Conservation (phyloP, 2,888 invertebrate species). For the Gari tellinella region DNA sequence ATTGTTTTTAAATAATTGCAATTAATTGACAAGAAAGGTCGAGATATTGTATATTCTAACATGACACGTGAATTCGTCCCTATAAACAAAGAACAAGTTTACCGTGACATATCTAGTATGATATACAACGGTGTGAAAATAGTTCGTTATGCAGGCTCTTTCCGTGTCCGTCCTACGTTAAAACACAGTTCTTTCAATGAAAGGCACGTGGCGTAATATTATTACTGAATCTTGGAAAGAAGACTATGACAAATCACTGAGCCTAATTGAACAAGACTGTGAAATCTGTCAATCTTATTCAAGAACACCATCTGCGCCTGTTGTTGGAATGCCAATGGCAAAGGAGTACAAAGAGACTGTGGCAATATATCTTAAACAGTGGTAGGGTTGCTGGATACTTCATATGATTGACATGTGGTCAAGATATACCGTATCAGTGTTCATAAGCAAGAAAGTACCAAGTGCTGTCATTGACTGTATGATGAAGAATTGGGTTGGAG, state of each 20-base stretch:
- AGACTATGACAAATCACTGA: conserved; percentile 12
- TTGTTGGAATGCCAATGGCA: conserved; percentile 44
- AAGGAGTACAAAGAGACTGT: conserved; percentile 47
- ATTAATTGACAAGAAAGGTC: no score
- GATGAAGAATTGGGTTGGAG: conserved; percentile 54
- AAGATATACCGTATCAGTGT: conserved; percentile 38
- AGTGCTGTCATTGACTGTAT: conserved; percentile 42
- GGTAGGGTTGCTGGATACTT: conserved; percentile 38
- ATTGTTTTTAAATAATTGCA: no score
- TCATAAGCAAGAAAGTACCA: conserved; percentile 30
- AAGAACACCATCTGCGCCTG: conserved; percentile 39
- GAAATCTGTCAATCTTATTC: conserved; percentile 41
- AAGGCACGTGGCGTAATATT: no score
- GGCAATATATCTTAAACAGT: conserved; percentile 53
- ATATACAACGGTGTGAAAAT: no score
- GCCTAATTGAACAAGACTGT: conserved; percentile 27
- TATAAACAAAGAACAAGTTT: no score
- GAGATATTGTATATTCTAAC: no score
- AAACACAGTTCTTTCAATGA: no score
- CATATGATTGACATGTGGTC: conserved; percentile 57
- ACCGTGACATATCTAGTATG: no score
- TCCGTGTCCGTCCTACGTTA: no score
- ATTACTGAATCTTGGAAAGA: conserved; percentile 32
- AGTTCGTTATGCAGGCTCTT: no score
- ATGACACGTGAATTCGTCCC: no score